These are phyloP conservation scores for Clepsis dumicolana DNA, from an alignment of 2,888 invertebrate species.

Conservation along the genomic window DNA sequence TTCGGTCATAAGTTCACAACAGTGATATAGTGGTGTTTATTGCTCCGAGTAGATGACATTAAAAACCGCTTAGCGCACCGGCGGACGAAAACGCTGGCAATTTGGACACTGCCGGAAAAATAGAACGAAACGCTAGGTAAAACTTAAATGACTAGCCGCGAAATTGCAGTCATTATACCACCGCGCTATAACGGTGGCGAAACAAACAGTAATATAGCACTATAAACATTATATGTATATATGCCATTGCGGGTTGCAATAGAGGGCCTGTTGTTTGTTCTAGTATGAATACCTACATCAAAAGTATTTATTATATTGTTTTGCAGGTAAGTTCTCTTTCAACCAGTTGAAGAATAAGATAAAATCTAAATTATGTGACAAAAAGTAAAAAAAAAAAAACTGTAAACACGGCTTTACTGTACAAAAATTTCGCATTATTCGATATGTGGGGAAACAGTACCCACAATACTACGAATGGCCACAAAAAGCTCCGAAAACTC, in stretches of 20 bases:
- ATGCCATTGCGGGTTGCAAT: background rate
- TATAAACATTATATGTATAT: background rate
- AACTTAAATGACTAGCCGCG: conserved; percentile 21
- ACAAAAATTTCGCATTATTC: too few species aligned
- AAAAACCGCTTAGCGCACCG: conserved; percentile 75
- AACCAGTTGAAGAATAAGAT: too few species aligned
- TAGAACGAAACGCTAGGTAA: conserved; percentile 34
- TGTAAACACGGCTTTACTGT: too few species aligned
- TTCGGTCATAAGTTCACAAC: conserved; percentile 21
- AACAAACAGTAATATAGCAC: conserved; percentile 8
- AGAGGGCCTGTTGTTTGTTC: background rate
- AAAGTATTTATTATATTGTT: background rate
- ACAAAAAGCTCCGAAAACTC: conserved; percentile 10
- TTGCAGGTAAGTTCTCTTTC: background rate
- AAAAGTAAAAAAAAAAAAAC: too few species aligned
- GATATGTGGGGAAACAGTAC: too few species aligned
- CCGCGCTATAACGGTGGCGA: conserved; percentile 9
- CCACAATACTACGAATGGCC: conserved; percentile 2
- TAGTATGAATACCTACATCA: background rate
- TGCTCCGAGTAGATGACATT: conserved; percentile 70
- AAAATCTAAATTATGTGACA: too few species aligned
- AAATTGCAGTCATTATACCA: conserved; percentile 18
- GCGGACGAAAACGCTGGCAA: conserved; percentile 57
- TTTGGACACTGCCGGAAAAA: conserved; percentile 58
- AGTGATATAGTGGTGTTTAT: conserved; percentile 57